A percentile compares a stretch with the other conserved stretches of the same genome.
Evolutionary conservation across 1,140 invertebrate genomes (phyloP).

Genomic region (Bombus soroeensis): DNA sequence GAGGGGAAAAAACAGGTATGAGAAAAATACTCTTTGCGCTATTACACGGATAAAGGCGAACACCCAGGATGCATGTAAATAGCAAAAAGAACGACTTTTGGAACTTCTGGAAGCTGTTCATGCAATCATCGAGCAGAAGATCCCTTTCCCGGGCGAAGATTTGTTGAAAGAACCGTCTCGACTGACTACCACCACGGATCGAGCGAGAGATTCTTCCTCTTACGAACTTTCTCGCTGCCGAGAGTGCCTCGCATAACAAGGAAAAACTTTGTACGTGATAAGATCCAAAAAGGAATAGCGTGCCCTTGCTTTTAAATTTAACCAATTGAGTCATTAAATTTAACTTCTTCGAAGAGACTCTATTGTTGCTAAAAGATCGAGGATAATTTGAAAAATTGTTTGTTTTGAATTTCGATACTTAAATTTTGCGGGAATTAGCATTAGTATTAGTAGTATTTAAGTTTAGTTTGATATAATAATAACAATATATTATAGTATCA

Average conservation of each 20-base stretch:
- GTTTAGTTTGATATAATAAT: no score
- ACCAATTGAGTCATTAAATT: constrained; percentile 21
- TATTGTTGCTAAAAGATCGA: not conserved
- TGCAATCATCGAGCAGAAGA: not conserved
- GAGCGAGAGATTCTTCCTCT: not conserved
- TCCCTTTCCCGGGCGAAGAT: not conserved
- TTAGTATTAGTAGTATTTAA: no score
- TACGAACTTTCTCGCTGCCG: not conserved
- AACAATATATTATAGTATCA: no score
- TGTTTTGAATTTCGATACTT: not conserved
- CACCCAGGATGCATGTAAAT: not conserved
- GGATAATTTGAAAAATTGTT: not conserved
- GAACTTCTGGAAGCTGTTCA: not conserved
- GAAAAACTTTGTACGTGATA: constrained; percentile 19
- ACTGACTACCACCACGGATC: not conserved
- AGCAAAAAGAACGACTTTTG: not conserved
- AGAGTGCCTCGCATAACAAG: constrained; percentile 27
- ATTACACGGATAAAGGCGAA: not conserved
- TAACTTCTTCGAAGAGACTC: not conserved
- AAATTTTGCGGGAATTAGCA: no score
- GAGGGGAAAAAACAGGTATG: no score
- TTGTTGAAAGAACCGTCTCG: not conserved
- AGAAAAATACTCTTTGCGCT: not conserved
- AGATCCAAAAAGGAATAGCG: not conserved
- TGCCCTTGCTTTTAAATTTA: not conserved